phyloP scores from a whole-genome alignment of 2,888 invertebrate species.

The Pomacea canaliculata region DNA sequence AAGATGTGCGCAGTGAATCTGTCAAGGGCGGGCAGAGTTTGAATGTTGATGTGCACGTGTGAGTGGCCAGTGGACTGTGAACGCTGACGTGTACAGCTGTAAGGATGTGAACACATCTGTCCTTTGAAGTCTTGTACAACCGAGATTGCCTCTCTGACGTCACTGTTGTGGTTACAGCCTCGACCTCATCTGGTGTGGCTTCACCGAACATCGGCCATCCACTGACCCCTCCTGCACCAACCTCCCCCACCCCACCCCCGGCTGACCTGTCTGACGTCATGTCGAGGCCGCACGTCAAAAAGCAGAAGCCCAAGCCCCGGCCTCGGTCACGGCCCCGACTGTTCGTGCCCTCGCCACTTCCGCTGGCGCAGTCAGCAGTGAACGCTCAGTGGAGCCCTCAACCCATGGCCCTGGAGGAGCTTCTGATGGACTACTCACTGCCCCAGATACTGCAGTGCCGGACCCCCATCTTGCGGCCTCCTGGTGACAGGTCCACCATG shows the following conservation, averaged over 20 bases:
- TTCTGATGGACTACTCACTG: constrained; percentile 44
- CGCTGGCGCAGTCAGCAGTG: neutral
- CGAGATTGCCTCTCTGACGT: neutral
- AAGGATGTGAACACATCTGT: neutral
- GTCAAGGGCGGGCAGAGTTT: neutral
- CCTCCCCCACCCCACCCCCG: too few species aligned
- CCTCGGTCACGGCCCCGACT: constrained; percentile 17
- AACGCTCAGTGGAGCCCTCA: constrained; percentile 52
- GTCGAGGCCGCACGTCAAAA: constrained; percentile 4
- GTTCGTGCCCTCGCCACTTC: neutral
- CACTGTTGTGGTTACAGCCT: neutral
- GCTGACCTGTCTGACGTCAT: neutral
- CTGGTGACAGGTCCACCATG: constrained; percentile 41
- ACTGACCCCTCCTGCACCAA: too few species aligned
- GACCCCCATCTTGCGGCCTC: constrained; percentile 43
- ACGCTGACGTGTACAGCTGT: neutral
- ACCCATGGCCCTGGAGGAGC: constrained; percentile 42
- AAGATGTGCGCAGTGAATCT: neutral
- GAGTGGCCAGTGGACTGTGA: neutral
- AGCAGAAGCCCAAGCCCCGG: constrained; percentile 12
- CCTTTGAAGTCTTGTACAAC: neutral
- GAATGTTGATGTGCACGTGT: neutral
- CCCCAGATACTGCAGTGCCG: constrained; percentile 53
- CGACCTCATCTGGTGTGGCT: neutral
- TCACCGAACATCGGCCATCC: neutral